phyloP scores from a whole-genome alignment of 2,113 vertebrate genomes.

The Pomatorhinus ruficollis region DNA sequence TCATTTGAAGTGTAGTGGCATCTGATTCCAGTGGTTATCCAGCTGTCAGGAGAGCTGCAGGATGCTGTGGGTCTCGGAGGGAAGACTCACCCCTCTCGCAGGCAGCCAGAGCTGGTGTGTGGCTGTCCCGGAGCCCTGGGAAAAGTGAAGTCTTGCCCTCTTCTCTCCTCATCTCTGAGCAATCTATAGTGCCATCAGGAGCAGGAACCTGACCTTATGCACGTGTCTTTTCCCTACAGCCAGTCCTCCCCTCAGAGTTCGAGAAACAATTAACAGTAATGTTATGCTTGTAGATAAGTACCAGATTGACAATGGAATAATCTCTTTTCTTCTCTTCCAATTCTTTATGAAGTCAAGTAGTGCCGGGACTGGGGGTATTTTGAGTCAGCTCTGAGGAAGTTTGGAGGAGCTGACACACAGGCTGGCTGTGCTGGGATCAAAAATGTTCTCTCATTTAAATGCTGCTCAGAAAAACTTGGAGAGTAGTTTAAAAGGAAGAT shows the following conservation, averaged over 20 bases:
- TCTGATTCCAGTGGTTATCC: background rate
- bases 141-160: background rate
- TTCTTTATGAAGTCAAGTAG: background rate
- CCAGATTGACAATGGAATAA: background rate
- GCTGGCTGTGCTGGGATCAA: background rate
- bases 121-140: fast-evolving
- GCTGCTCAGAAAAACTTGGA: background rate
- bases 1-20: background rate
- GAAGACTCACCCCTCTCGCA: background rate
- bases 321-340: background rate
- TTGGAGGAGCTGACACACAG: background rate
- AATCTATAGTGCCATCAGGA: fast-evolving
- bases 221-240: background rate
- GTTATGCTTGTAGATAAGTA: background rate
- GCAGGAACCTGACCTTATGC: background rate
- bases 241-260: background rate
- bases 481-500: background rate
- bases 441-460: background rate
- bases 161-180: background rate
- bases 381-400: background rate
- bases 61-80: fast-evolving
- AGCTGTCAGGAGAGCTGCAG: background rate
- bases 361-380: background rate
- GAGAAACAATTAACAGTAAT: background rate
- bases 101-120: background rate